phyloP scores from a whole-genome alignment of 2,797 vertebrate species.

The Antennarius maculatus region DNA sequence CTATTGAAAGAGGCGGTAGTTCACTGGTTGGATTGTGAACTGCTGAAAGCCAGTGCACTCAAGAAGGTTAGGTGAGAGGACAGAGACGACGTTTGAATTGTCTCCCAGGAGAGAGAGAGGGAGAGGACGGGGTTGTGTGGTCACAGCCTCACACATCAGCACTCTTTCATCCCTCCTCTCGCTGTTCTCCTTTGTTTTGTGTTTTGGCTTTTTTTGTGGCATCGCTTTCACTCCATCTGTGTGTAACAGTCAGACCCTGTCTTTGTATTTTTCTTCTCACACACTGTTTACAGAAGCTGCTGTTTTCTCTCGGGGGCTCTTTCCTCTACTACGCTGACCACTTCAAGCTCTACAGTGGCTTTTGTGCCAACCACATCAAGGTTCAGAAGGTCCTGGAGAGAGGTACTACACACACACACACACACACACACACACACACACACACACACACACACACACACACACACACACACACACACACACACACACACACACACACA shows the following conservation, averaged over 20 bases:
- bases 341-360: conserved; percentile 98
- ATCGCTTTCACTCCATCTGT: conserved; percentile 27
- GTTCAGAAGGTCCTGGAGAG: conserved; percentile 97
- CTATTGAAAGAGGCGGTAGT: conserved; percentile 59
- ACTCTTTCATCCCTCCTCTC: conserved; percentile 43
- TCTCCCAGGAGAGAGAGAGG: conserved; percentile 38
- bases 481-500: too few species aligned
- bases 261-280: conserved; percentile 3
- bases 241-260: conserved; percentile 24
- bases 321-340: conserved; percentile 99
- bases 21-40: conserved; percentile 50
- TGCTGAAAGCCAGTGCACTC: conserved; percentile 53
- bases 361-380: conserved; percentile 98
- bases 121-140: conserved; percentile 21
- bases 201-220: background rate
- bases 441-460: too few species aligned
- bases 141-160: conserved; percentile 59
- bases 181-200: conserved; percentile 13
- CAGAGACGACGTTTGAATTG: conserved; percentile 19
- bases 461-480: too few species aligned
- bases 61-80: conserved; percentile 38
- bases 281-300: conserved; percentile 86
- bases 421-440: background rate
- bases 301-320: conserved; percentile 97
- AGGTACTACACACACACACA: conserved; percentile 79